Conservation (phyloP, 2,797 vertebrate genomes). For the Urosaurus nigricauda region DNA sequence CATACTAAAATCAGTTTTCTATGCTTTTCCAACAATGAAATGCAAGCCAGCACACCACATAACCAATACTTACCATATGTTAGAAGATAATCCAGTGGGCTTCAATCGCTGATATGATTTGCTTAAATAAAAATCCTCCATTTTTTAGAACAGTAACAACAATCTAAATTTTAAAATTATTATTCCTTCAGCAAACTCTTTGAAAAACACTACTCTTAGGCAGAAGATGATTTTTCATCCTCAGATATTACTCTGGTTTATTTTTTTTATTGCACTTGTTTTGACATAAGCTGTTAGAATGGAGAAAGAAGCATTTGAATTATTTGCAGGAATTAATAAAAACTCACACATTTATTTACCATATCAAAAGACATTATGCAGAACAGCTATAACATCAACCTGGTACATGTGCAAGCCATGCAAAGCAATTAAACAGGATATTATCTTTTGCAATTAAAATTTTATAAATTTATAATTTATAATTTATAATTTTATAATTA, state of each 20-base stretch:
- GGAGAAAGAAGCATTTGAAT: constrained; percentile 47
- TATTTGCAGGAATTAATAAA: constrained; percentile 64
- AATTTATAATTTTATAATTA: constrained; percentile 13
- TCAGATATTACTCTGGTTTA: constrained; percentile 51
- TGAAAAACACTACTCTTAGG: constrained; percentile 58
- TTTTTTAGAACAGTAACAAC: constrained; percentile 66
- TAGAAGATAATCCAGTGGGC: constrained; percentile 74
- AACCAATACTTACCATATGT: constrained; percentile 72
- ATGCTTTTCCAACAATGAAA: constrained; percentile 75
- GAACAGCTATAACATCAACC: constrained; percentile 59
- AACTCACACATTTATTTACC: constrained; percentile 49
- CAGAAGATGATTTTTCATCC: constrained; percentile 61
- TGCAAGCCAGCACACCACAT: constrained; percentile 70
- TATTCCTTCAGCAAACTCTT: constrained; percentile 66
- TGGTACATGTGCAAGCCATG: constrained; percentile 58
- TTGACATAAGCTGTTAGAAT: constrained; percentile 48
- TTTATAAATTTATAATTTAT: too few relatives aligned
- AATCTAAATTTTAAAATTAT: constrained; percentile 51
- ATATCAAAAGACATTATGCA: constrained; percentile 63
- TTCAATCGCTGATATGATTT: constrained; percentile 75
- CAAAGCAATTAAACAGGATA: constrained; percentile 56
- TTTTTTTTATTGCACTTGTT: constrained; percentile 63
- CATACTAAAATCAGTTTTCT: constrained; percentile 76
- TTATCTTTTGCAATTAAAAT: constrained; percentile 17
- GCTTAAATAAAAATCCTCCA: constrained; percentile 69